Conservation (phyloP, 2,888 invertebrate species). For the Tetranychus truncatus region DNA sequence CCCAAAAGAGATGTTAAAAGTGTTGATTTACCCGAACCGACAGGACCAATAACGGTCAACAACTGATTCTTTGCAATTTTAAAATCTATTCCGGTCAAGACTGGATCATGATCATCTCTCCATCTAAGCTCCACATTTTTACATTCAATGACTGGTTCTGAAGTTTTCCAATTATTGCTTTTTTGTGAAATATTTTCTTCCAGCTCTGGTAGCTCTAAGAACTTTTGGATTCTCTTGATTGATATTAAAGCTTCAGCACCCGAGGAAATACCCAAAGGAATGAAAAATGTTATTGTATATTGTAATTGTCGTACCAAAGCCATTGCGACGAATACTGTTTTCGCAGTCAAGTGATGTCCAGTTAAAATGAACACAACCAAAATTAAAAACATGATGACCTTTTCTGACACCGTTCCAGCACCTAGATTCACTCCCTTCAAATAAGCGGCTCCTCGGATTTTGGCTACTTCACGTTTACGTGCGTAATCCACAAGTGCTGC, state of each 20-base stretch:
- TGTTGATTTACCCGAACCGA: slow-evolving; percentile 2
- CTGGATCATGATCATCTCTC: slow-evolving; percentile 35
- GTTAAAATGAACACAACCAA: slow-evolving; percentile 50
- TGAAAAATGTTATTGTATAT: slow-evolving; percentile 56
- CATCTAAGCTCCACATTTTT: neutral
- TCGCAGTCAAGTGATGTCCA: slow-evolving; percentile 48
- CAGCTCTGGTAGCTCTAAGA: slow-evolving; percentile 10
- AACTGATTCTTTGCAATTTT: slow-evolving; percentile 35
- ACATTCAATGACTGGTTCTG: neutral
- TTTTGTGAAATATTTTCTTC: neutral
- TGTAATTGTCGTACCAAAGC: slow-evolving; percentile 69
- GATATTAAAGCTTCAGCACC: slow-evolving; percentile 59
- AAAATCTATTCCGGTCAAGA: slow-evolving; percentile 39
- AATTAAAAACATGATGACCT: slow-evolving; percentile 60
- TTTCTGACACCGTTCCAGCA: slow-evolving; percentile 50
- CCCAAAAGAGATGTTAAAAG: slow-evolving; percentile 2
- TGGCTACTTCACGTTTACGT: slow-evolving; percentile 49
- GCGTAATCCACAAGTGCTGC: slow-evolving; percentile 56
- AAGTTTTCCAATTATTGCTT: neutral
- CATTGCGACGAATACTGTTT: slow-evolving; percentile 57
- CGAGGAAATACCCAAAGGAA: slow-evolving; percentile 62
- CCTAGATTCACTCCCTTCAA: slow-evolving; percentile 45
- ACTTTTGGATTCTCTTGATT: slow-evolving; percentile 44
- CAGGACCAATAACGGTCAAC: slow-evolving; percentile 47
- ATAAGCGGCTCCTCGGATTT: slow-evolving; percentile 44